Base-by-base conservation (phyloP, 2,888 invertebrate genomes). In the Notodromas monacha region DNA sequence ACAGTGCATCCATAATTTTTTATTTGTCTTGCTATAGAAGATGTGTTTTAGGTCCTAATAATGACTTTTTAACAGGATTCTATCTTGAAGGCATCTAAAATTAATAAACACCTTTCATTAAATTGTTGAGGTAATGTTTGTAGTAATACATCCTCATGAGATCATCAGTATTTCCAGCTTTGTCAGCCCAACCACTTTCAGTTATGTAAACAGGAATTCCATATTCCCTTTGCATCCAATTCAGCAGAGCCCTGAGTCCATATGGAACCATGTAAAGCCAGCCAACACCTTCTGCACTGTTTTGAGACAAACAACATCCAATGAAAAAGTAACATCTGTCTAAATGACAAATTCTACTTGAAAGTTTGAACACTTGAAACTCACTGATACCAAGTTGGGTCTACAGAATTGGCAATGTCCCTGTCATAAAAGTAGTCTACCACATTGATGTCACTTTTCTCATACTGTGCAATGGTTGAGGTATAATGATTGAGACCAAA, bases 401-500 rank as follows among this genome's bases (percentile, higher is more conserved):
- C 21, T n/a, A n/a, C 8, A n/a, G n/a, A 21, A n/a, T 8, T n/a
- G 6, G 6, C 21, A 8, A n/a, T 21, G 21, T 21, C 21, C 8
- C 8, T 8, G n/a, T 21, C 21, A n/a, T n/a, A 21, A 8, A n/a
- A 6, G n/a, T 21, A 21, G n/a, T n/a, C n/a, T 6, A 21, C 21
- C 8, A 6, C 6, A 8, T 21, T n/a, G n/a, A n/a, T 6, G n/a
- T 21, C 21, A 21, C n/a, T 21, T n/a, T 8, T n/a, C 6, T 8
- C 6, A 21, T 36, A 31, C 15, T 31, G 15, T 2, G 39, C 38
- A 6, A 40, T 29, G 12, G 36, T 26, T 2, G 43, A 38, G 1
- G 66, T 63, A 43, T 74, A 74, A 34, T 65, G 60, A 42, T 73
- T 72, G 12, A 72, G 43, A 1, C 68, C 70, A 30, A 72, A 52